These are phyloP conservation scores for Larimichthys crocea DNA, from an alignment of 2,113 vertebrate genomes.

Conservation along the genomic window DNA sequence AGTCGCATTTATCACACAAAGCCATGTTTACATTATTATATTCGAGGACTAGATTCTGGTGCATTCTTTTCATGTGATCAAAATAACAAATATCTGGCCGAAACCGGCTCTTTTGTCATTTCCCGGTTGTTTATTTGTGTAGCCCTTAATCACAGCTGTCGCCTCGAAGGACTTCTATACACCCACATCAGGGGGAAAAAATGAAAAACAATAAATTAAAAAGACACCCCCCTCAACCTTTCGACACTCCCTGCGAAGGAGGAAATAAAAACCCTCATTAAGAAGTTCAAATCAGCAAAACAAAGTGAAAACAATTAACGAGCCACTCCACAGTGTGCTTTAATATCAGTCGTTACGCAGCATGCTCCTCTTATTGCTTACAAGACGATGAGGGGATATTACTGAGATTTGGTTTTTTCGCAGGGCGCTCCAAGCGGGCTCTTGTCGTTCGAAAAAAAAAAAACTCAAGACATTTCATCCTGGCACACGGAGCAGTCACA, in stretches of 20 bases:
- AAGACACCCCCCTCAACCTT: slow-evolving; percentile 20
- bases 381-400: slow-evolving; percentile 50
- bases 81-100: neutral
- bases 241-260: slow-evolving; percentile 14
- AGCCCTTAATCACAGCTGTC: slow-evolving; percentile 42
- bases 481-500: slow-evolving; percentile 35
- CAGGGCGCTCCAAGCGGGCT: slow-evolving; percentile 33
- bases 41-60: neutral
- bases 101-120: slow-evolving; percentile 8
- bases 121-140: slow-evolving; percentile 28
- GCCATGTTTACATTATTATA: neutral
- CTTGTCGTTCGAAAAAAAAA: slow-evolving; percentile 36
- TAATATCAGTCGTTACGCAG: slow-evolving; percentile 61
- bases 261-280: slow-evolving; percentile 23
- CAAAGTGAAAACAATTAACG: slow-evolving; percentile 63
- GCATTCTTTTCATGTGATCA: slow-evolving; percentile 27
- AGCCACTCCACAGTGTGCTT: slow-evolving; percentile 30
- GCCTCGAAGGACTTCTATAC: slow-evolving; percentile 1
- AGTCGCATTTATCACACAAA: slow-evolving; percentile 31
- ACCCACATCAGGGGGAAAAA: neutral
- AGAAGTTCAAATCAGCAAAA: slow-evolving; percentile 53
- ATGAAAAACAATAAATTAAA: slow-evolving; percentile 37
- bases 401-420: slow-evolving; percentile 40
- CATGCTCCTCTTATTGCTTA: slow-evolving; percentile 42
- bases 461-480: slow-evolving; percentile 58